A percentile compares a stretch with the other conserved stretches of the same genome.
phyloP scores from a whole-genome alignment of 2,888 invertebrate genomes.

The Anorthoa munda region DNA sequence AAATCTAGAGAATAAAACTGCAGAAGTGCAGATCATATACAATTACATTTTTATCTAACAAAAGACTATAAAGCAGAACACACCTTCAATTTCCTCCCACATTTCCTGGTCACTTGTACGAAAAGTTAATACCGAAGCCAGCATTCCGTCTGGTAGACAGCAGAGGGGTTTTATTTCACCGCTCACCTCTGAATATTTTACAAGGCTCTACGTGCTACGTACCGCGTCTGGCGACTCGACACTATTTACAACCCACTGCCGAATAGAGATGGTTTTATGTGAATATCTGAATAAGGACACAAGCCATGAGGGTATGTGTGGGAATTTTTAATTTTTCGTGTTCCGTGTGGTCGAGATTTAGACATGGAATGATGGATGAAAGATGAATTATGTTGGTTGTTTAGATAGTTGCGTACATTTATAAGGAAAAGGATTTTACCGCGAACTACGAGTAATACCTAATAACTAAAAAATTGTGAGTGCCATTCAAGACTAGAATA shows the following conservation, averaged over 20 bases:
- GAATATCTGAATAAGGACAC: constrained; percentile 70
- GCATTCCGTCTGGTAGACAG: constrained; percentile 63
- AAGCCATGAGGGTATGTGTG: constrained; percentile 32
- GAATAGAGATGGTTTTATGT: constrained; percentile 76
- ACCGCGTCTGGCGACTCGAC: constrained; percentile 64
- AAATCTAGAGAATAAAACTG: not conserved
- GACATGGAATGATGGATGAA: not conserved
- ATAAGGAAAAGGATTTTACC: too few relatives aligned
- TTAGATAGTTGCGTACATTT: too few relatives aligned
- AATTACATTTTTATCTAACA: not conserved
- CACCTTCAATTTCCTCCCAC: constrained; percentile 25
- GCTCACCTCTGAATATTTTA: constrained; percentile 78
- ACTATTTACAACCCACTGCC: constrained; percentile 67
- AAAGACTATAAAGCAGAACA: not conserved
- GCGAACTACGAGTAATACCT: too few relatives aligned
- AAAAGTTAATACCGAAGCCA: constrained; percentile 61
- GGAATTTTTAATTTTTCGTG: constrained; percentile 36
- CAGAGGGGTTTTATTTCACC: constrained; percentile 74
- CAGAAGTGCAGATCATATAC: not conserved
- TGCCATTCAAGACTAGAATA: too few relatives aligned
- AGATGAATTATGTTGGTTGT: too few relatives aligned
- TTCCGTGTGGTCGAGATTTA: constrained; percentile 3
- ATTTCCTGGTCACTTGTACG: constrained; percentile 50
- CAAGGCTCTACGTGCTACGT: constrained; percentile 70
- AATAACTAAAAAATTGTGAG: too few relatives aligned